Evolutionary conservation across 1,140 invertebrate genomes (phyloP), one percentile per base, ranked within the genome.

Genomic region (Caligus rogercresseyi): DNA sequence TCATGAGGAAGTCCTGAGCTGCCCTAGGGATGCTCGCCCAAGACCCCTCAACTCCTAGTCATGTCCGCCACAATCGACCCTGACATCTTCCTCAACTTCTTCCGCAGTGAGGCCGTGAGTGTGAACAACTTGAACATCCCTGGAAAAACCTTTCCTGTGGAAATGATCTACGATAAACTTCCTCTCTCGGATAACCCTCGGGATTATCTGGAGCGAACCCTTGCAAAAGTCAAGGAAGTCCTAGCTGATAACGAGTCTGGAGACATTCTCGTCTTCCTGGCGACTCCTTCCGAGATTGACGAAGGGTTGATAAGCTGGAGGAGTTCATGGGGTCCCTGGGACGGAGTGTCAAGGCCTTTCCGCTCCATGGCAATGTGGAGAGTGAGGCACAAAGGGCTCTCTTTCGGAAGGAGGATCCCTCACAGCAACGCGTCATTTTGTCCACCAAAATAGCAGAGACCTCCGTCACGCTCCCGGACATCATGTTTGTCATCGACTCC

Each of bases 211-310:
- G 95, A 99, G 69, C 84, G 91, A 11, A 89, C 95, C 25, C 93
- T 99, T 0, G 98, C 98, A 73, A 91, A 97, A 76, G 85, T 92
- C 0, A 75, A 99, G 4, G 91, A 97, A 71, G 93, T 98, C 56
- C 96, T 99, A 76, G 73, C 98, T 2, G 88, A 89, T 67, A 87
- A 87, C 1, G 81, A 81, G 19, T 82, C 83, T 75, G 83, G 84
- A 3, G 96, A 99, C 72, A 87, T 99, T 67, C 74, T 99, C 1
- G 86, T 98, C 16, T 99, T 99, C 71, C 98, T 99, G 95, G 96
- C 95, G n/a, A 96, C 96, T 65, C 96, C 99, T 74, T 96, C 99
- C 73, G 95, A 99, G 70, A 98, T 99, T 71, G 95, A 99, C 82
- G 94, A 3, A 74, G 99, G 81, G 87, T 63, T 91, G 98, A 70